Evolutionary conservation across 2,888 invertebrate genomes (phyloP), one percentile per base, ranked within the genome.

Genomic region (Latrodectus elegans): DNA sequence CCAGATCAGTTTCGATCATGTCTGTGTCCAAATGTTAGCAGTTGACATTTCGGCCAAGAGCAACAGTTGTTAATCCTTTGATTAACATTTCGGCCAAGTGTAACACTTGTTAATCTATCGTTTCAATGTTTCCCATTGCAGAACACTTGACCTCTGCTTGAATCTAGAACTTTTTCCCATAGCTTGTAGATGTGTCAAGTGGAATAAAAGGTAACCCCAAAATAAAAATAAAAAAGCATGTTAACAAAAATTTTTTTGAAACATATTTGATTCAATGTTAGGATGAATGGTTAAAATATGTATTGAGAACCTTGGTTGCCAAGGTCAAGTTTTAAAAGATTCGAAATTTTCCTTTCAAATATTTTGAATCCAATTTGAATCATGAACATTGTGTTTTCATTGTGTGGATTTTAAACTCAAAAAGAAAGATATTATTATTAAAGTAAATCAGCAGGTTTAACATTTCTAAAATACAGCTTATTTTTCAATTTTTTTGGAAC

Each of bases 11-110:
- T 22, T 17, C 22, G 53, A 14, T 38, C 26, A 38, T 71, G 15
- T 68, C 22, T 79, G 11, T 73, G 71, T 70, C 70, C 49, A 22
- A 65, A 76, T 38, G 38, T 55, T 71, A 76, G 72, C 65, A n/a
- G 77, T 49, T 60, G 52, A 84, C 84, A 84, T 84, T 38, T 73
- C 55, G 84, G 84, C 74, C 84, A 84, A 79, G 74, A 79, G 60
- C 84, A 70, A 84, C 84, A 84, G 67, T 77, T 15, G 52, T 79
- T 38, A 79, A 84, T 52, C 67, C 60, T 55, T 68, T 74, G 84
- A 67, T 68, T 64, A 38, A 38, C 84, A 84, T 84, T 38, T 73
- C 55, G 84, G 84, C 74, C 84, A 84, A 79, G 74, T 84, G 60
- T 79, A 70, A 84, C 84, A 79, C 60, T 77, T 15, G 52, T 79